phyloP scores from a whole-genome alignment of 2,797 vertebrate genomes.

The Todus mexicanus region DNA sequence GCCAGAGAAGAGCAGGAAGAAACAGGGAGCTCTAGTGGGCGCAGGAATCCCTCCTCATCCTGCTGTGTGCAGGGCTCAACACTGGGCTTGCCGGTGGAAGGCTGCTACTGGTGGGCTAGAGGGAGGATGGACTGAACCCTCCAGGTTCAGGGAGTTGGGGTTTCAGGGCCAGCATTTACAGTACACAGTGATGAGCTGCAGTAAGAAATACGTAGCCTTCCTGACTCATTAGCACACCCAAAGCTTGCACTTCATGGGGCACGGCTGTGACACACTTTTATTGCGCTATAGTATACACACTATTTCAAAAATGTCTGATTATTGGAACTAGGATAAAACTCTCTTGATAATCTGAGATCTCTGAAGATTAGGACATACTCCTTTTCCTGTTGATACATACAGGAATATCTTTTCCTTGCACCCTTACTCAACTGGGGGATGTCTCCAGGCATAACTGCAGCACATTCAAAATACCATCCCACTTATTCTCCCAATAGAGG shows the following conservation, averaged over 20 bases:
- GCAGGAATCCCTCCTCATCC: background rate
- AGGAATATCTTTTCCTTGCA: background rate
- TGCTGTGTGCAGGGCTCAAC: background rate
- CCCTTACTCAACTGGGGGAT: background rate
- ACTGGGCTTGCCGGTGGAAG: background rate
- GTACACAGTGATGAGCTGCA: background rate
- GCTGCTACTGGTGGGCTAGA: background rate
- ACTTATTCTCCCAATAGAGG: background rate
- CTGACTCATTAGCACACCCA: background rate
- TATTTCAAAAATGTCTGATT: background rate
- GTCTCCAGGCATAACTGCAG: background rate
- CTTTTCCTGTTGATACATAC: background rate
- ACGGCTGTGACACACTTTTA: background rate
- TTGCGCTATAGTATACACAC: background rate
- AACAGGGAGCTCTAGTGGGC: accelerated
- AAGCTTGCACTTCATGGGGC: background rate
- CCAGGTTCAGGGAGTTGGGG: background rate
- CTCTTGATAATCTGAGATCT: background rate
- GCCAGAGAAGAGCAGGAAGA: background rate
- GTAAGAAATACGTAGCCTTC: background rate
- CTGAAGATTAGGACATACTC: background rate
- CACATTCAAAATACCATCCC: background rate
- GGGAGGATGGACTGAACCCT: background rate
- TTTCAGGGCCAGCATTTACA: background rate
- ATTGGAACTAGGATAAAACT: background rate